Conservation (phyloP, 2,113 vertebrate species). For the Syngnathus floridae region DNA sequence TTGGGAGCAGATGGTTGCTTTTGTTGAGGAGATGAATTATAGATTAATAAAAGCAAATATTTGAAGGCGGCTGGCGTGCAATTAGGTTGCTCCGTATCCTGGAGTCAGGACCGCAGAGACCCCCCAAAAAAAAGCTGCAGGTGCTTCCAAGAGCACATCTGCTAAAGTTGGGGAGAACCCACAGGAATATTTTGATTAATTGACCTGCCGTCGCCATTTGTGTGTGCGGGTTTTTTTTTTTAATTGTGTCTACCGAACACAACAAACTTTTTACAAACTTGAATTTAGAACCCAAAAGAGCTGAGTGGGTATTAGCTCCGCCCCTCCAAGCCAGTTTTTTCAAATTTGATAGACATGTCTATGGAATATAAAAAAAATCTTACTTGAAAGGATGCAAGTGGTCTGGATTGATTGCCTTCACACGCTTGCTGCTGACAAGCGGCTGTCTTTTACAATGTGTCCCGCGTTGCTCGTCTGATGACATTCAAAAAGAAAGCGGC, state of each 20-base stretch:
- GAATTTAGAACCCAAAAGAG: not conserved
- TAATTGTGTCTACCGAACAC: not conserved
- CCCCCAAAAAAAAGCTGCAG: slow-evolving; percentile 10
- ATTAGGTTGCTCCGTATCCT: slow-evolving; percentile 60
- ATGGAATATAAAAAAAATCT: not conserved
- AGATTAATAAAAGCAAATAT: slow-evolving; percentile 74
- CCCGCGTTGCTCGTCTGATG: not conserved
- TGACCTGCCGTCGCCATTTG: not conserved
- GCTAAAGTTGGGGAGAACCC: not conserved
- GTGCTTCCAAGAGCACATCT: slow-evolving; percentile 19
- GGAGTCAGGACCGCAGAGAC: slow-evolving; percentile 51
- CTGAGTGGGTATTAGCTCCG: not conserved
- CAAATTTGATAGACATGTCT: not conserved
- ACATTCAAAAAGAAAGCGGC: not conserved
- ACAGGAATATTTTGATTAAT: slow-evolving; percentile 1
- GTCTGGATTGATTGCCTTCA: not conserved
- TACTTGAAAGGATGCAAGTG: not conserved
- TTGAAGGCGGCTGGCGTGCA: slow-evolving; percentile 59
- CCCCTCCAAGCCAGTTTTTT: not conserved
- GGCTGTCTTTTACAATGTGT: not conserved
- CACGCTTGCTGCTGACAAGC: not conserved
- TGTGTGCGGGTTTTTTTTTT: not conserved
- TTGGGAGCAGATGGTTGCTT: slow-evolving; percentile 72
- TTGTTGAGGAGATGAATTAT: slow-evolving; percentile 70
- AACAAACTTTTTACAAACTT: not conserved